Percentiles rank a stretch among this genome's conserved stretches.
Evolutionary conservation across 2,888 invertebrate genomes (phyloP).

Genomic region (Diadromus collaris): DNA sequence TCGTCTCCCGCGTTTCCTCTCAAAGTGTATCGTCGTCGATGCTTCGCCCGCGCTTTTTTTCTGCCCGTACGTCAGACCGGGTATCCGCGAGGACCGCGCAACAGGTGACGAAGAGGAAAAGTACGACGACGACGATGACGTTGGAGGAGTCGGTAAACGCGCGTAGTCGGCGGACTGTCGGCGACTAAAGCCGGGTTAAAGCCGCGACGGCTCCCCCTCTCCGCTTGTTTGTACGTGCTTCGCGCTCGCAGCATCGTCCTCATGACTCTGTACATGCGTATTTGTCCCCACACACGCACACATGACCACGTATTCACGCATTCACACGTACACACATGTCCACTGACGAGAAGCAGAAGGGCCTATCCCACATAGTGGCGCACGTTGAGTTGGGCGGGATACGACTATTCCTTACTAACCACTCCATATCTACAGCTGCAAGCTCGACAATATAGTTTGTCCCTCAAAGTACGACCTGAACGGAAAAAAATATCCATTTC

Average conservation of each 20-base stretch:
- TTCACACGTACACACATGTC: background rate
- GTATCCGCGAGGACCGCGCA: conserved; percentile 52
- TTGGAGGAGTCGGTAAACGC: conserved; percentile 68
- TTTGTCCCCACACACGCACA: conserved; percentile 27
- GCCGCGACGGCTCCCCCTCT: conserved; percentile 73
- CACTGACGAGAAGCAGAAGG: background rate
- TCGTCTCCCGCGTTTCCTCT: conserved; percentile 1
- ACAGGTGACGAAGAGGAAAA: conserved; percentile 56
- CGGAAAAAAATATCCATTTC: background rate
- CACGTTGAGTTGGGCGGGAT: background rate
- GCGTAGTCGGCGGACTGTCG: conserved; percentile 75
- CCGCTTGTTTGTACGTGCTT: conserved; percentile 61
- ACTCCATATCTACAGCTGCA: background rate
- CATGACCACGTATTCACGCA: conserved; percentile 54
- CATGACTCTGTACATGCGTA: conserved; percentile 24
- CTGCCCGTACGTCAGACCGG: conserved; percentile 36
- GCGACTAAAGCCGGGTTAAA: conserved; percentile 68
- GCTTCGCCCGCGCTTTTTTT: conserved; percentile 51
- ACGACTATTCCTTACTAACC: background rate
- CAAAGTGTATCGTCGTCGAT: conserved; percentile 49
- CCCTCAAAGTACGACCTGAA: background rate
- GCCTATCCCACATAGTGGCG: background rate
- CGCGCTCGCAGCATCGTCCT: conserved; percentile 51
- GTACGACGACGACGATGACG: conserved; percentile 62
- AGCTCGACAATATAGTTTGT: background rate